phyloP scores from a whole-genome alignment of 53 echinoderm and acorn worm species.

The Echinometra lucunter region DNA sequence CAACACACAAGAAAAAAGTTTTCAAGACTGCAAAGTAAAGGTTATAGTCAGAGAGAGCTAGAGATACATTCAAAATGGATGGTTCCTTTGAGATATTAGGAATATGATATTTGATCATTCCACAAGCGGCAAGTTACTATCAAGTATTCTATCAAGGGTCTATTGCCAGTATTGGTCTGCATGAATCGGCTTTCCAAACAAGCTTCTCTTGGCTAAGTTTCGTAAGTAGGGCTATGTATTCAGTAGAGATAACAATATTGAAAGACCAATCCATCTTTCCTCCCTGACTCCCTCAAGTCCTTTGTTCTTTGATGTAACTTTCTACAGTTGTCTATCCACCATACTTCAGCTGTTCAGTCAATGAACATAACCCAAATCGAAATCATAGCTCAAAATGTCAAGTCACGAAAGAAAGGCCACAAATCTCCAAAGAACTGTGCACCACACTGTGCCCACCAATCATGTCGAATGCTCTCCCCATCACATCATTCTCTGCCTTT shows the following conservation, averaged over 20 bases:
- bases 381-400: constrained; percentile 71
- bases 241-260: constrained; percentile 29
- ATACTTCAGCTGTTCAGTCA: constrained; percentile 70
- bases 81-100: neutral
- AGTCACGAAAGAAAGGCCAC: constrained; percentile 57
- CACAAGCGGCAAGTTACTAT: neutral
- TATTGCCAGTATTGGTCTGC: neutral
- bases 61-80: neutral
- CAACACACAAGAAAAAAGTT: neutral
- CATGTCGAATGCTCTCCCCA: constrained; percentile 70
- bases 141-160: neutral
- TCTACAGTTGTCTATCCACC: constrained; percentile 57
- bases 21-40: neutral
- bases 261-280: constrained; percentile 52
- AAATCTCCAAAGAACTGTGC: constrained; percentile 61
- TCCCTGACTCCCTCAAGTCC: neutral
- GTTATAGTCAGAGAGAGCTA: neutral
- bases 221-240: constrained; percentile 1
- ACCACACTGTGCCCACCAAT: constrained; percentile 68
- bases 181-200: neutral
- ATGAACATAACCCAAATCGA: constrained; percentile 66
- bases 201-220: constrained; percentile 4
- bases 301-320: constrained; percentile 27
- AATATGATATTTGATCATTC: constrained; percentile 8
- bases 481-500: constrained; percentile 66